phyloP scores from a whole-genome alignment of 2,113 vertebrate genomes.

The Otus sunia region DNA sequence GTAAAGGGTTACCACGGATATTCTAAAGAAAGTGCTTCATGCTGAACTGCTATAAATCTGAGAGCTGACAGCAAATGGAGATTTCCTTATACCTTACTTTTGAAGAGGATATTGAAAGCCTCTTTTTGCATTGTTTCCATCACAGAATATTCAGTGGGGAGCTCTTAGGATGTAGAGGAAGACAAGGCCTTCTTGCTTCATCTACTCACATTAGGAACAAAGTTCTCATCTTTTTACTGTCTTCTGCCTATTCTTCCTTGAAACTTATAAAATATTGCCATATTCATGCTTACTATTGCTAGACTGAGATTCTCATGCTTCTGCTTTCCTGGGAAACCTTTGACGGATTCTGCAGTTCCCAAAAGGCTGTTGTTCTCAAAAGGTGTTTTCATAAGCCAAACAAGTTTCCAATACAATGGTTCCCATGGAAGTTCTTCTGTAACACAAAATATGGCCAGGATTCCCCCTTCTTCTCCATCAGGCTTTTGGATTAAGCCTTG shows the following conservation, averaged over 20 bases:
- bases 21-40: not conserved
- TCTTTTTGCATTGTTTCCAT: not conserved
- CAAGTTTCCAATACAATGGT: not conserved
- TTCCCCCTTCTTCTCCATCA: not conserved
- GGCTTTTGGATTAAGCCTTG: not conserved
- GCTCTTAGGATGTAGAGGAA: not conserved
- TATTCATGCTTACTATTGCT: not conserved
- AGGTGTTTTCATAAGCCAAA: not conserved
- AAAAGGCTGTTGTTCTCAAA: not conserved
- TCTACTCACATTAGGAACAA: not conserved
- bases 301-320: not conserved
- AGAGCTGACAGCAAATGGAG: not conserved
- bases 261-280: not conserved
- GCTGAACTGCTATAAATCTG: not conserved
- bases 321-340: not conserved
- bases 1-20: not conserved
- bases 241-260: not conserved
- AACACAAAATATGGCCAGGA: not conserved
- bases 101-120: not conserved
- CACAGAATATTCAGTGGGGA: not conserved
- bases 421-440: not conserved
- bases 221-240: not conserved
- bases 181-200: not conserved
- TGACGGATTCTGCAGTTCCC: not conserved
- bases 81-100: not conserved